A percentile compares a stretch with the other conserved stretches of the same genome.
Conservation (phyloP, 2,113 vertebrate species). For the Aleadryas rufinucha region DNA sequence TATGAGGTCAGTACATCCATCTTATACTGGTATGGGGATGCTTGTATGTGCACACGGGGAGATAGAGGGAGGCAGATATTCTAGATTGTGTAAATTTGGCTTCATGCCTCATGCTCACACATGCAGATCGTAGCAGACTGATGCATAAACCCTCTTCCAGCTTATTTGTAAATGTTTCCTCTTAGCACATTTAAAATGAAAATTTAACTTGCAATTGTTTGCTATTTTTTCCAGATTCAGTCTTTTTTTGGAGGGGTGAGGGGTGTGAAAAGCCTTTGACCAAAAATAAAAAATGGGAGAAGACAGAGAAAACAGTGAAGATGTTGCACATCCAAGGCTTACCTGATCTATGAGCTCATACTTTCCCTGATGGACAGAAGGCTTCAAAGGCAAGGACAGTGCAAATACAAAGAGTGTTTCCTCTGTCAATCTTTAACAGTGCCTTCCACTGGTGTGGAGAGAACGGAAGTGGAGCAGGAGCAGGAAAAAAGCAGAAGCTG, state of each 20-base stretch:
- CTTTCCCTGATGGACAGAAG: background rate
- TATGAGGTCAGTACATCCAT: background rate
- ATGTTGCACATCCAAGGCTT: background rate
- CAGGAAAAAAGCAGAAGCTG: background rate
- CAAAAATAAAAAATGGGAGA: background rate
- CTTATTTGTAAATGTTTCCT: constrained; percentile 24
- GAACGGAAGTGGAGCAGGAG: background rate
- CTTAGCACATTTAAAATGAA: background rate
- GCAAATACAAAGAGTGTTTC: background rate
- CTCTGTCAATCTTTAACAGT: background rate
- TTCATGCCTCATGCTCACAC: background rate
- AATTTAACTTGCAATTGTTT: background rate
- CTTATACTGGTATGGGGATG: background rate
- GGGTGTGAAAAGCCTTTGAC: background rate
- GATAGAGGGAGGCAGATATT: background rate
- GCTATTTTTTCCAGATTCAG: background rate
- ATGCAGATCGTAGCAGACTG: background rate
- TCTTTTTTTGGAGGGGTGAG: background rate
- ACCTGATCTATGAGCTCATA: background rate
- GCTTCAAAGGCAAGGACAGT: background rate
- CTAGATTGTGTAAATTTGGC: background rate
- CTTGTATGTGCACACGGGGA: accelerated
- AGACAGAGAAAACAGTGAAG: background rate
- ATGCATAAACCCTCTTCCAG: background rate
- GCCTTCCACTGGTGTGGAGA: background rate